These are phyloP conservation scores for Mystacides longicornis DNA, from an alignment of 2,888 invertebrate genomes.

Conservation along the genomic window DNA sequence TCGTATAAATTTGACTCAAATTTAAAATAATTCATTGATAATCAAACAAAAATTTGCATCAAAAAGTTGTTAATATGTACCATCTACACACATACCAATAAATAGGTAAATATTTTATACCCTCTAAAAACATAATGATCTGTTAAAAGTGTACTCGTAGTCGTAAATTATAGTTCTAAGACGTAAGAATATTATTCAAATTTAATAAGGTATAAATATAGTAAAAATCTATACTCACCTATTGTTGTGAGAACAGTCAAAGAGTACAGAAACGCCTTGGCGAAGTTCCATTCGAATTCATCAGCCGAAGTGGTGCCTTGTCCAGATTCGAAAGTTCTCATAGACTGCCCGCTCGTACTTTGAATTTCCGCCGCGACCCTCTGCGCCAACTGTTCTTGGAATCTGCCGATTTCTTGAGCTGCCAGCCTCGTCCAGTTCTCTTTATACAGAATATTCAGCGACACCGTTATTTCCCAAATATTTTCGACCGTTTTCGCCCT, in stretches of 20 bases:
- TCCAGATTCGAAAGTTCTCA: constrained; percentile 37
- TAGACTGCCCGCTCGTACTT: constrained; percentile 12
- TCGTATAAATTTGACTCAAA: too few relatives aligned
- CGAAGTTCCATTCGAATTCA: constrained; percentile 80
- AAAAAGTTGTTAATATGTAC: too few relatives aligned
- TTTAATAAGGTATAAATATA: not conserved
- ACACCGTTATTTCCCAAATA: constrained; percentile 86
- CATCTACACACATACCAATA: too few relatives aligned
- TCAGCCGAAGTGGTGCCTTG: constrained; percentile 33
- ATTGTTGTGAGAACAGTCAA: constrained; percentile 89
- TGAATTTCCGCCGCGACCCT: constrained; percentile 69
- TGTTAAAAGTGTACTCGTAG: too few relatives aligned
- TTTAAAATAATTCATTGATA: too few relatives aligned
- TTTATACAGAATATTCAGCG: constrained; percentile 77
- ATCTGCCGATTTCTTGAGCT: constrained; percentile 59
- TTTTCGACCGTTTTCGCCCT: constrained; percentile 69
- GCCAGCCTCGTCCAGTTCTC: constrained; percentile 85
- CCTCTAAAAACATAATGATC: too few relatives aligned
- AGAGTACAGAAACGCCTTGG: constrained; percentile 88
- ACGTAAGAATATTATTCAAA: not conserved
- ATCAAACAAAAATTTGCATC: too few relatives aligned
- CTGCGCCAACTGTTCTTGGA: constrained; percentile 75
- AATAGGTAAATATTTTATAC: too few relatives aligned
- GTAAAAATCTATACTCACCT: constrained; percentile 52
- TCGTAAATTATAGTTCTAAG: not conserved